A percentile compares a stretch with the other conserved stretches of the same genome.
These are phyloP conservation scores for Stichodactyla mertensii DNA, from an alignment of 64 coral and sea anemone genomes.

Conservation along the genomic window DNA sequence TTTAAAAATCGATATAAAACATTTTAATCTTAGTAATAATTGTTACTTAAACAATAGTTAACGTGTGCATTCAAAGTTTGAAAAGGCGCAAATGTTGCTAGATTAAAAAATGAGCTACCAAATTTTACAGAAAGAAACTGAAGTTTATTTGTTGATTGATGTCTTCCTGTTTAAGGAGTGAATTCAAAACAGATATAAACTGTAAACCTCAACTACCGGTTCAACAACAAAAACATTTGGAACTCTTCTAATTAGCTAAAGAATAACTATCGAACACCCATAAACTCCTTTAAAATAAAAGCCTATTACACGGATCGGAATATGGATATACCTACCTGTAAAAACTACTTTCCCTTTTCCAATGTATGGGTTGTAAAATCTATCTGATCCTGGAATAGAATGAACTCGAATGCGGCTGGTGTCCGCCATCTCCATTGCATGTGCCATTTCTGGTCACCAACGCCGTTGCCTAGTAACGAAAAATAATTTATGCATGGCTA, in stretches of 20 bases:
- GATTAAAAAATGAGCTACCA: too few relatives aligned
- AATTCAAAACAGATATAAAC: not conserved
- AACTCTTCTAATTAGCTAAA: not conserved
- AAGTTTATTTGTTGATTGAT: not conserved
- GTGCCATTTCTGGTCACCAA: constrained; percentile 48
- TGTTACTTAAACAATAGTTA: too few relatives aligned
- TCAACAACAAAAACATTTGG: not conserved
- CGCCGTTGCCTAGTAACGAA: constrained; percentile 71
- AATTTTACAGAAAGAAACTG: too few relatives aligned
- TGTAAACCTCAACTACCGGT: not conserved
- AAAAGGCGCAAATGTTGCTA: too few relatives aligned
- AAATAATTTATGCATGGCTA: not conserved
- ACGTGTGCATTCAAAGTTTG: too few relatives aligned
- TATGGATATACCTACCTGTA: constrained; percentile 45
- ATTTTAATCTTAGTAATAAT: too few relatives aligned
- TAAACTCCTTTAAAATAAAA: not conserved
- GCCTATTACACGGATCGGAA: not conserved
- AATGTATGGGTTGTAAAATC: constrained; percentile 91
- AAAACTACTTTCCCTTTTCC: constrained; percentile 90
- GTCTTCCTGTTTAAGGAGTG: not conserved
- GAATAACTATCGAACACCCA: not conserved
- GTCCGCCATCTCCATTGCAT: not conserved
- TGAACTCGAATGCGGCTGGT: not conserved
- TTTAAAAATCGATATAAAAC: too few relatives aligned
- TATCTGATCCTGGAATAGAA: constrained; percentile 70